A percentile compares a stretch with the other conserved stretches of the same genome.
Evolutionary conservation across 2,113 vertebrate genomes (phyloP).

Genomic region (Ciconia maguari): DNA sequence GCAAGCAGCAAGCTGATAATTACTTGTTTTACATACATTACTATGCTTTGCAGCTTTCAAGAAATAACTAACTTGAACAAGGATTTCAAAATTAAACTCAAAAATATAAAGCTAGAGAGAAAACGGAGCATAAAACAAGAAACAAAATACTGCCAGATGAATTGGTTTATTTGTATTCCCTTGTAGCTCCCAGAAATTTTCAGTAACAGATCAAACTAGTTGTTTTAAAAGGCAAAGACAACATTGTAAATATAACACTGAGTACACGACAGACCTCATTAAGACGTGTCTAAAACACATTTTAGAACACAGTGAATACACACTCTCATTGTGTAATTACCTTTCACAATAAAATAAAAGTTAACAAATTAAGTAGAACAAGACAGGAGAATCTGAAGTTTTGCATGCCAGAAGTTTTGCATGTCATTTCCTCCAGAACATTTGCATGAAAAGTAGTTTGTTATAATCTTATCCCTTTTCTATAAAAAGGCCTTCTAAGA

Average conservation of each 20-base stretch:
- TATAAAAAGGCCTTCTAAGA: neutral
- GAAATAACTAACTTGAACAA: neutral
- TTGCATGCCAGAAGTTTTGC: neutral
- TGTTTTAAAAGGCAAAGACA: neutral
- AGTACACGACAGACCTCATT: neutral
- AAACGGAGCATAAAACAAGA: neutral
- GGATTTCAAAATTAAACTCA: neutral
- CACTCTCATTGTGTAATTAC: neutral
- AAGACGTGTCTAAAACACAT: neutral
- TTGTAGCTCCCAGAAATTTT: neutral
- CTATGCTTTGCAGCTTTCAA: neutral
- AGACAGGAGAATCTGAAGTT: neutral
- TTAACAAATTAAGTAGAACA: neutral
- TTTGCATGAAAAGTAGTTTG: neutral
- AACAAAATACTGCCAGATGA: neutral
- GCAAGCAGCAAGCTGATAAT: neutral
- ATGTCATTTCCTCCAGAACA: neutral
- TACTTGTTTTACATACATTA: neutral
- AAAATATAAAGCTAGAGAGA: neutral
- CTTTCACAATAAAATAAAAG: neutral
- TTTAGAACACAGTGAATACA: neutral
- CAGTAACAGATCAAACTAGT: neutral
- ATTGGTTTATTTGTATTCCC: neutral
- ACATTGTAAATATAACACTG: neutral
- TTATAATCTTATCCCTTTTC: neutral